Evolutionary conservation across 2,113 vertebrate genomes (phyloP).

Genomic region (Lagopus muta): DNA sequence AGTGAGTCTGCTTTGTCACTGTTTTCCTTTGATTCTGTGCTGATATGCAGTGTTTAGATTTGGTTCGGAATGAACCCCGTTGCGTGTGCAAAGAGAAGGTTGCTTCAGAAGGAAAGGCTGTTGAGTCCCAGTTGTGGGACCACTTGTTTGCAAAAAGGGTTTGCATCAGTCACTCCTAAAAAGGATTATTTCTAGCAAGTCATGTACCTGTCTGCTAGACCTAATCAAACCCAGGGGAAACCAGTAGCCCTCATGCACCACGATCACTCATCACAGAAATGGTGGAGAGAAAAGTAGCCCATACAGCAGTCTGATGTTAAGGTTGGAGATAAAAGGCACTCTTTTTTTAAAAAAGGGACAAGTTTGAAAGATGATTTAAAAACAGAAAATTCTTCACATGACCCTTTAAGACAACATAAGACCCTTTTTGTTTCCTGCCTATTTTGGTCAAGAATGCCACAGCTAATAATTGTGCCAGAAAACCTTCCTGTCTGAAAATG

Average conservation of each 20-base stretch:
- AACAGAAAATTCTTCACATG: constrained; percentile 19
- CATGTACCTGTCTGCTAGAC: not conserved
- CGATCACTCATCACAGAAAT: not conserved
- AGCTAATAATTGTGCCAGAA: constrained; percentile 66
- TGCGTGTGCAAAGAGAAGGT: not conserved
- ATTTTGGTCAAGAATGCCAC: constrained; percentile 3
- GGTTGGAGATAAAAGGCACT: constrained; percentile 25
- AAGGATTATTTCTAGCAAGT: not conserved
- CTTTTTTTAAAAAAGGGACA: no score
- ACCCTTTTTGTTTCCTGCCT: constrained; percentile 20
- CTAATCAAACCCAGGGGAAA: not conserved
- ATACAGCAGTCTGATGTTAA: not conserved
- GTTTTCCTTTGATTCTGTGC: constrained; percentile 47
- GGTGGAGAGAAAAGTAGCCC: not conserved
- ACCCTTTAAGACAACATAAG: constrained; percentile 36
- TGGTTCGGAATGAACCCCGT: not conserved
- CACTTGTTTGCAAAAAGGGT: not conserved
- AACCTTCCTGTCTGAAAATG: constrained; percentile 62
- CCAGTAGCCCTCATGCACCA: not conserved
- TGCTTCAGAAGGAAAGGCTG: not conserved
- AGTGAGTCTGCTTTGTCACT: constrained; percentile 39
- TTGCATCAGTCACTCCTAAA: not conserved
- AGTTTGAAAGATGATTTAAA: constrained; percentile 41
- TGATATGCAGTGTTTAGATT: not conserved
- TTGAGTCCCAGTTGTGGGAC: not conserved